A percentile compares a stretch with the other conserved stretches of the same genome.
Evolutionary conservation across 1,140 invertebrate species (phyloP).

Genomic region (Samia ricini): DNA sequence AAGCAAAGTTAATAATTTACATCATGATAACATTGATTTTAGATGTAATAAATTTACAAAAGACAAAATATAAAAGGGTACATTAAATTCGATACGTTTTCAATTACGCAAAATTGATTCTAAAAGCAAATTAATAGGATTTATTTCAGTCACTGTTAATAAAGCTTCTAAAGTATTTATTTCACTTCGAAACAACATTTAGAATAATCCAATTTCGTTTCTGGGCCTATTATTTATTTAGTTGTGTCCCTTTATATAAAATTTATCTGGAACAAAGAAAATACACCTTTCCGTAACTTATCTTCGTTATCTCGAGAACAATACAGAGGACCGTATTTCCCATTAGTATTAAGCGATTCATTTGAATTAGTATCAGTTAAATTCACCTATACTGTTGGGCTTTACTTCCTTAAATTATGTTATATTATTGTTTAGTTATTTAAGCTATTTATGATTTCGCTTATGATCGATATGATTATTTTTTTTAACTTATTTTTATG

Average conservation of each 20-base stretch:
- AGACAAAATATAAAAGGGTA: background rate
- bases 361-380: slow-evolving; percentile 19
- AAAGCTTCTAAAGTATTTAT: background rate
- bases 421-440: slow-evolving; percentile 12
- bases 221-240: background rate
- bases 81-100: background rate
- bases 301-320: slow-evolving; percentile 15
- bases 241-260: background rate
- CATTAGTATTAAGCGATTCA: slow-evolving; percentile 23
- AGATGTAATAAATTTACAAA: background rate
- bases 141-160: background rate
- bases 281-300: slow-evolving; percentile 9
- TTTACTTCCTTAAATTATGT: background rate
- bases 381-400: slow-evolving; percentile 1
- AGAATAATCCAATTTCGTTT: background rate
- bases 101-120: background rate
- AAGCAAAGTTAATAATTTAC: too few relatives aligned
- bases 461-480: too few relatives aligned
- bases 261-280: slow-evolving; percentile 6
- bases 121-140: background rate
- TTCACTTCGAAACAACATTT: background rate
- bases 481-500: slow-evolving; percentile 34
- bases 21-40: background rate
- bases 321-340: slow-evolving; percentile 17
- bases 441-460: slow-evolving; percentile 23